Evolutionary conservation across 2,888 invertebrate species (phyloP).

Genomic region (Dromius quadrimaculatus): DNA sequence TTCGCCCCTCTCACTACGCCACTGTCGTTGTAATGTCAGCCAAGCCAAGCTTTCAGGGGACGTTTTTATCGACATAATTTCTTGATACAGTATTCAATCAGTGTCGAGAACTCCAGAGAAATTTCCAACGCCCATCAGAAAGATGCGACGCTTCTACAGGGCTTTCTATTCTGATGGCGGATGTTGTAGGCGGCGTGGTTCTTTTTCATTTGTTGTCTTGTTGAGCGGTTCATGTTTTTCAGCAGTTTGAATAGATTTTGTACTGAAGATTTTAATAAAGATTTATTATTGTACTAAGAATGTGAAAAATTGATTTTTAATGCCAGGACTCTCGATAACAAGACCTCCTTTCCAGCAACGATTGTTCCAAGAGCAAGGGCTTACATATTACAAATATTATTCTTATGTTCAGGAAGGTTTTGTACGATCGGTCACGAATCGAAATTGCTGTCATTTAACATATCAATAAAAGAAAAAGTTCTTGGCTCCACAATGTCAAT

Average conservation of each 20-base stretch:
- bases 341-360: no score
- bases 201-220: constrained; percentile 13
- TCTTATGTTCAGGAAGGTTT: no score
- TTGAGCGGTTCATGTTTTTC: not conserved
- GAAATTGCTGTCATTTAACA: no score
- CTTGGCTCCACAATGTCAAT: constrained; percentile 1
- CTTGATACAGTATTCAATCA: constrained; percentile 56
- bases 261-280: not conserved
- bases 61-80: constrained; percentile 55
- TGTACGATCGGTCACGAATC: no score
- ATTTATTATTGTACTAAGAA: not conserved
- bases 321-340: no score
- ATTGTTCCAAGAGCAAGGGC: no score
- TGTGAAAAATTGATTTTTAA: no score
- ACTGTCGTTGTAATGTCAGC: not conserved
- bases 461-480: constrained; percentile 33
- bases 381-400: no score
- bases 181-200: constrained; percentile 2
- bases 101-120: constrained; percentile 53
- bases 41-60: constrained; percentile 46
- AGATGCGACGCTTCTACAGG: not conserved
- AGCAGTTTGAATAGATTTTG: not conserved
- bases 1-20: not conserved
- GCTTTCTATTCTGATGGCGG: not conserved
- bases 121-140: constrained; percentile 39